Evolutionary conservation across 2,113 vertebrate species (phyloP).

Genomic region (Cebus imitator): DNA sequence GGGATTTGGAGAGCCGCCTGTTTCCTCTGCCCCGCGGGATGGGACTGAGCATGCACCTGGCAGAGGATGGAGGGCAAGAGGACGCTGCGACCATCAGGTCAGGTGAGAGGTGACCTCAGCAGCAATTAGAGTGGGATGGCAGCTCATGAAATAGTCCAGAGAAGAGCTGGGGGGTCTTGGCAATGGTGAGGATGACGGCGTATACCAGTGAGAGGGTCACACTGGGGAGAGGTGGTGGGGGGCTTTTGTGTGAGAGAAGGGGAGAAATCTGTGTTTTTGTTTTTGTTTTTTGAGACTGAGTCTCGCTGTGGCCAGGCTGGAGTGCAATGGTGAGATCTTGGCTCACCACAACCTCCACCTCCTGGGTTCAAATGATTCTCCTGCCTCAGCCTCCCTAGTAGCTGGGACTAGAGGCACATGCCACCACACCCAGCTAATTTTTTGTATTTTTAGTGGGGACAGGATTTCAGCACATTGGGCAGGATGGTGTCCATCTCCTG

Average conservation of each 20-base stretch:
- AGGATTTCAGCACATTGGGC: too few species aligned
- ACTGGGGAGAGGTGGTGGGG: too few species aligned
- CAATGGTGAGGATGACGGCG: neutral
- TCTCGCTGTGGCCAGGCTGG: too few species aligned
- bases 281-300: too few species aligned
- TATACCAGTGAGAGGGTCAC: neutral
- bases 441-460: too few species aligned
- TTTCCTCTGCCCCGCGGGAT: neutral
- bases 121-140: neutral
- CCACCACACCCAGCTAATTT: too few species aligned
- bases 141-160: neutral
- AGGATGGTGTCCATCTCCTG: too few species aligned
- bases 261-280: neutral
- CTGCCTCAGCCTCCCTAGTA: too few species aligned
- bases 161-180: neutral
- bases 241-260: fast-evolving
- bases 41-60: neutral
- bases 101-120: neutral
- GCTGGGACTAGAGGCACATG: too few species aligned
- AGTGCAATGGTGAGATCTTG: too few species aligned
- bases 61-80: neutral
- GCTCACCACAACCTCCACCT: too few species aligned
- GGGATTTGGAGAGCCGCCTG: neutral
- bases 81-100: fast-evolving
- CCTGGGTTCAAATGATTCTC: too few species aligned